Evolutionary conservation across 2,888 invertebrate genomes (phyloP).

Genomic region (Petrolisthes cinctipes): DNA sequence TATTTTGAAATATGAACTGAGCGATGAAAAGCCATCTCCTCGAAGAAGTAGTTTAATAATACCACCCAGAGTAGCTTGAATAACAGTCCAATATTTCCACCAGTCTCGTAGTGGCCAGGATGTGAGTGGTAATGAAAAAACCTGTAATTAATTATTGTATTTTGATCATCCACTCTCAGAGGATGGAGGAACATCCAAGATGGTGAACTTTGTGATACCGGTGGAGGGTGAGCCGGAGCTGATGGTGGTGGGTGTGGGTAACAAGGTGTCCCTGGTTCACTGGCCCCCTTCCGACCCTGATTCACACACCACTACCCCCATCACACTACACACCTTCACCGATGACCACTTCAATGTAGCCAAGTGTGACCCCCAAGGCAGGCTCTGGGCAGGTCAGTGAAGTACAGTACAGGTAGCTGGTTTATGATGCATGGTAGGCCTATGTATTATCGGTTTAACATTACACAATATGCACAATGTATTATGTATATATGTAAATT

Average conservation of each 20-base stretch:
- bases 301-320: conserved; percentile 74
- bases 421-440: background rate
- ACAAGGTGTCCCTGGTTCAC: conserved; percentile 76
- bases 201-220: conserved; percentile 75
- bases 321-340: conserved; percentile 3
- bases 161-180: background rate
- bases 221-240: conserved; percentile 75
- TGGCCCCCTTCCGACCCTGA: conserved; percentile 66
- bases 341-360: conserved; percentile 78
- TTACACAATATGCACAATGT: too few relatives aligned
- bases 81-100: too few relatives aligned
- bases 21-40: too few relatives aligned
- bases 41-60: too few relatives aligned
- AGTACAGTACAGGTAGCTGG: background rate
- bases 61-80: too few relatives aligned
- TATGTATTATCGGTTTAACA: too few relatives aligned
- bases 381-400: conserved; percentile 79
- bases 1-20: too few relatives aligned
- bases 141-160: too few relatives aligned
- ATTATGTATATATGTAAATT: too few relatives aligned
- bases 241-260: conserved; percentile 77
- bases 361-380: conserved; percentile 81
- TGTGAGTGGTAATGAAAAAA: too few relatives aligned
- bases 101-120: too few relatives aligned
- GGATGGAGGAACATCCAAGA: background rate